These are phyloP conservation scores for Lycia hirtaria DNA, from an alignment of 2,888 invertebrate species.

Conservation along the genomic window DNA sequence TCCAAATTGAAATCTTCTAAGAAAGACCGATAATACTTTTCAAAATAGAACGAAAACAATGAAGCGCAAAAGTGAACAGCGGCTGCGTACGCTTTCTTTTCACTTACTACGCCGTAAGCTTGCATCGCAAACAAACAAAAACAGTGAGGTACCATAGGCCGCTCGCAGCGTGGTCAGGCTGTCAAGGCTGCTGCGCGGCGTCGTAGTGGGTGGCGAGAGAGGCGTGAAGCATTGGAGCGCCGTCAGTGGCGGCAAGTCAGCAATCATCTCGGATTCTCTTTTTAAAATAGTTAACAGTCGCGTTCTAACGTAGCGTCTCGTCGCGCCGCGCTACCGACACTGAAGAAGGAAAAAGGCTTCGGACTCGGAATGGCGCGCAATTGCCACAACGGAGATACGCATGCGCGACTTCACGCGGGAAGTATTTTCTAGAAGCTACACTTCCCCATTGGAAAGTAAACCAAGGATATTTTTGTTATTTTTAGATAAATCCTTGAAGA, in stretches of 20 bases:
- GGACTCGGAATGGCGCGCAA: constrained; percentile 60
- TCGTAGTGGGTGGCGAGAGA: constrained; percentile 33
- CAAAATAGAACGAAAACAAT: constrained; percentile 26
- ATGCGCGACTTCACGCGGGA: constrained; percentile 79
- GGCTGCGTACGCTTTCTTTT: constrained; percentile 35
- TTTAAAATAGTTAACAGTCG: constrained; percentile 45
- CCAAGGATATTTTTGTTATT: constrained; percentile 40
- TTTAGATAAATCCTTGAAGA: constrained; percentile 24
- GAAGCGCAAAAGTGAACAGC: constrained; percentile 37
- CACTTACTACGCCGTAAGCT: constrained; percentile 59
- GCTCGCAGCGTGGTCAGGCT: constrained; percentile 46
- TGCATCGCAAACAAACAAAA: constrained; percentile 58
- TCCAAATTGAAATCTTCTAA: background rate
- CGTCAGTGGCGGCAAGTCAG: constrained; percentile 64
- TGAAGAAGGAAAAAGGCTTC: constrained; percentile 48
- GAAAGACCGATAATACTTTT: constrained; percentile 28
- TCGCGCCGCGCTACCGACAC: constrained; percentile 69
- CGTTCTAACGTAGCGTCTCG: constrained; percentile 60
- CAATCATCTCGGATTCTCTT: constrained; percentile 68
- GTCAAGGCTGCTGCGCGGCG: constrained; percentile 41
- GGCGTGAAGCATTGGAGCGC: constrained; percentile 56
- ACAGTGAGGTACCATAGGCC: constrained; percentile 65
- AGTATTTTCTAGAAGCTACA: constrained; percentile 73
- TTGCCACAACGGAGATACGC: constrained; percentile 65
- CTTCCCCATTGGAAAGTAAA: constrained; percentile 54